Evolutionary conservation across 1,140 invertebrate species (phyloP).

Genomic region (Lutraria rhynchaena): DNA sequence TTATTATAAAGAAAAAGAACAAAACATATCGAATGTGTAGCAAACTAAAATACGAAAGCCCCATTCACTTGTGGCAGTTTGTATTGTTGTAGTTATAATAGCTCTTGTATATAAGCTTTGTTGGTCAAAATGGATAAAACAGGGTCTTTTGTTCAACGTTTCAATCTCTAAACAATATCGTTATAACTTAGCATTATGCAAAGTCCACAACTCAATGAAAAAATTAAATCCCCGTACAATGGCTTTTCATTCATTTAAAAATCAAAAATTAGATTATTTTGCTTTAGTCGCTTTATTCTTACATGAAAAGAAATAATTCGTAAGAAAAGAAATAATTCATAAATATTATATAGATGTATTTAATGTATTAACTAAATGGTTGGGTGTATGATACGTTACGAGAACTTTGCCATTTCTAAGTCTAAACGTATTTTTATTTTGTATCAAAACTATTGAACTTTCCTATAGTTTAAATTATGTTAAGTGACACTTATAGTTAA

Average conservation of each 20-base stretch:
- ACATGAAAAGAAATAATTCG: too few relatives aligned
- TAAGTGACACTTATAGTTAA: too few relatives aligned
- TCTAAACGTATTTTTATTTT: too few relatives aligned
- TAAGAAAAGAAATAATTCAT: too few relatives aligned
- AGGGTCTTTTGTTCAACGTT: conserved; percentile 23
- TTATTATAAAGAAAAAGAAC: conserved; percentile 55
- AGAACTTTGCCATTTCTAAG: too few relatives aligned
- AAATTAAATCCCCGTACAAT: conserved; percentile 45
- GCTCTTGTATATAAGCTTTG: conserved; percentile 27
- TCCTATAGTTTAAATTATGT: too few relatives aligned
- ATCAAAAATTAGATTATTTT: conserved; percentile 44
- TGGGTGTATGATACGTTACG: too few relatives aligned
- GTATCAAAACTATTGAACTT: too few relatives aligned
- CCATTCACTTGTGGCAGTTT: conserved; percentile 11
- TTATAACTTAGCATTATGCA: conserved; percentile 48
- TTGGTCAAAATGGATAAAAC: conserved; percentile 39
- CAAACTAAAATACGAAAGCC: conserved; percentile 13
- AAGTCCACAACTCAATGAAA: conserved; percentile 26
- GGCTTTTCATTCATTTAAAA: conserved; percentile 40
- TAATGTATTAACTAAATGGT: too few relatives aligned
- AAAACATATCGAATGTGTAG: conserved; percentile 26
- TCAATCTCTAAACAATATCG: conserved; percentile 43
- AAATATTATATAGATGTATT: too few relatives aligned
- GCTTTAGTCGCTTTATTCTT: too few relatives aligned
- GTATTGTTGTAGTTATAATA: conserved; percentile 36